These are phyloP conservation scores for Orchestia grillus DNA, from an alignment of 1,140 invertebrate genomes.

Conservation along the genomic window DNA sequence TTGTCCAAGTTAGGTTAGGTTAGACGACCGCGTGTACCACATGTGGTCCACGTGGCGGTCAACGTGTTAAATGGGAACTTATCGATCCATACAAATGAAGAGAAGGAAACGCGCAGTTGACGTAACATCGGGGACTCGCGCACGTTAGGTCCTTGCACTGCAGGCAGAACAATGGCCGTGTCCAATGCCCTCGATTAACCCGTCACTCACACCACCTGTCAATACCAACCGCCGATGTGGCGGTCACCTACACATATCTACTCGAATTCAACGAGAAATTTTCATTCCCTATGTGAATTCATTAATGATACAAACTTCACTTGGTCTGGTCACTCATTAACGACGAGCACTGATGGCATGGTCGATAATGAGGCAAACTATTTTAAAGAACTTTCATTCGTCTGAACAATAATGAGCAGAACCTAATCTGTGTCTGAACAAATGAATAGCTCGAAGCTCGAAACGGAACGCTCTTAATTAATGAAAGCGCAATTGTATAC, in stretches of 20 bases:
- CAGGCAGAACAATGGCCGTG: background rate
- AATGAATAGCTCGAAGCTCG: background rate
- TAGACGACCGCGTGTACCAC: no score
- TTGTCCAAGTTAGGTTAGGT: no score
- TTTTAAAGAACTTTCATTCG: background rate
- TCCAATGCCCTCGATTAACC: background rate
- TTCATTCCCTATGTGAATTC: background rate
- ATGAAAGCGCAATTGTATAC: background rate
- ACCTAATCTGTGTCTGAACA: background rate
- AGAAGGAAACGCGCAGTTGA: background rate
- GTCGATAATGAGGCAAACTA: background rate
- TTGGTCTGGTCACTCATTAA: background rate
- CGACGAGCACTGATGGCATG: background rate
- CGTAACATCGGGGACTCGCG: background rate
- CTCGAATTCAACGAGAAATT: background rate
- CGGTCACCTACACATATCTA: background rate
- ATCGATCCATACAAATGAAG: background rate
- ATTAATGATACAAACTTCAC: no score
- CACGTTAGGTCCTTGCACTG: background rate
- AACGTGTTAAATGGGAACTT: background rate
- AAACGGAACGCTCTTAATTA: background rate
- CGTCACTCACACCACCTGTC: background rate
- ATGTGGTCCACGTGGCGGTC: no score
- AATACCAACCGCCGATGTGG: background rate
- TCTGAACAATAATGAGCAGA: background rate